Percentiles rank a stretch among this genome's conserved stretches.
phyloP scores from a whole-genome alignment of 2,797 vertebrate species.

The Periparus ater region DNA sequence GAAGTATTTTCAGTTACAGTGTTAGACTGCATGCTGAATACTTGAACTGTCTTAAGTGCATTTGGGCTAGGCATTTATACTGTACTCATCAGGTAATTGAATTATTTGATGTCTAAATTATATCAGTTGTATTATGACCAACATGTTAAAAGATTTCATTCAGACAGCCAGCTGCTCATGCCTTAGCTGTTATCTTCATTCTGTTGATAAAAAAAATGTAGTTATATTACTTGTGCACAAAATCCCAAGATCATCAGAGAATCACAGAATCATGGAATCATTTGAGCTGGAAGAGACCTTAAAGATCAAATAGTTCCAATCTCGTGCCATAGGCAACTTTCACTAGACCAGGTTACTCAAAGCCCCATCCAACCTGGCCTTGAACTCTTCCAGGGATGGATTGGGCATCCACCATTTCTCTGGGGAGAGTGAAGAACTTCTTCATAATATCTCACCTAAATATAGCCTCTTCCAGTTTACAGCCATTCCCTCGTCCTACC shows the following conservation, averaged over 20 bases:
- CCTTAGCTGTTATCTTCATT: not conserved
- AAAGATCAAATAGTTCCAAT: not conserved
- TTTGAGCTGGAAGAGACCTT: not conserved
- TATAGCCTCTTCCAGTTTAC: not conserved
- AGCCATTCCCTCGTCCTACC: not conserved
- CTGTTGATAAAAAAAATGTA: not conserved
- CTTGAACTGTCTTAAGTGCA: not conserved
- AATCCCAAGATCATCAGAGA: not conserved
- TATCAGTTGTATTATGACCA: not conserved
- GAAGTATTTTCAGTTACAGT: not conserved
- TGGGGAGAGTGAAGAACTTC: not conserved
- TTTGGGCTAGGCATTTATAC: not conserved
- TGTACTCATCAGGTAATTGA: not conserved
- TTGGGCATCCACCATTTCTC: not conserved
- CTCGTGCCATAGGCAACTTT: accelerated
- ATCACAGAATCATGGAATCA: not conserved
- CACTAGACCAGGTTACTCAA: not conserved
- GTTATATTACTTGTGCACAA: not conserved
- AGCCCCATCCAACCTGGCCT: not conserved
- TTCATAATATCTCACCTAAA: not conserved
- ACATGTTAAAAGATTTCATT: not conserved
- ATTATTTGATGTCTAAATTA: not conserved
- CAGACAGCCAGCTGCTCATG: not conserved
- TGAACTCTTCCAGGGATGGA: not conserved
- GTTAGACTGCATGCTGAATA: not conserved